Base-by-base conservation (phyloP, 2,888 invertebrate species). In the Heliconius hortense region DNA sequence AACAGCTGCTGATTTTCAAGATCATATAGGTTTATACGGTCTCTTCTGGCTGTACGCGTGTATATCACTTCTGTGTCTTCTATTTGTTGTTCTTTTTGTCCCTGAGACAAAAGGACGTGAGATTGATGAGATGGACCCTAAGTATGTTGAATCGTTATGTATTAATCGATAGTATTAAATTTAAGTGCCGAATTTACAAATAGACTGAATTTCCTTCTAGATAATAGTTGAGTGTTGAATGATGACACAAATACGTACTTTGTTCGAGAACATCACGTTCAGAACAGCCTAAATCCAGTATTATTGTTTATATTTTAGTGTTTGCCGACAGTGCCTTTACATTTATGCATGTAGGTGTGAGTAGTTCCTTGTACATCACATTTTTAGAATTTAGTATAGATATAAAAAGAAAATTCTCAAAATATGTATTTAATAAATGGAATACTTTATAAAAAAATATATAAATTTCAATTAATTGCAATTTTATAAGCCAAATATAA, bases 31-130 rank as follows among this genome's bases (percentile, higher is more conserved):
- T 0, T 87, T 97, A 28, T 96, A 97, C 87, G 98, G 97, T 13
- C 95, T 97, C 1, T 98, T 98, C 87, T 98, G 97, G 97, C 91
- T 98, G 82, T 98, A 98, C 86, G 96, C 97, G 0, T 96, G 96
- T 1, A 96, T 97, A 80, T 97, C 98, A 4, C 95, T 97, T 0
- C 93, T 96, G 75, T 97, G 97, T 75, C 94, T 98, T 15, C 95
- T 97, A 81, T 98, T 98, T 89, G 97, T 98, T 1, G 96, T 97
- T 21, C 95, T 96, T 79, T 97, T 96, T 84, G 97, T 98, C 5
- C 98, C 98, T 1, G 98, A 98, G 91, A 98, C 98, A 11, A 98
- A 97, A 87, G 98, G 98, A 3, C 96, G 96, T 78, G 97, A 98
- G 84, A 95, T 98, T 81, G 97, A 97, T 84, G 98, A 98, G 89